phyloP scores from a whole-genome alignment of 2,113 vertebrate genomes.

The Paedocypris sp. region DNA sequence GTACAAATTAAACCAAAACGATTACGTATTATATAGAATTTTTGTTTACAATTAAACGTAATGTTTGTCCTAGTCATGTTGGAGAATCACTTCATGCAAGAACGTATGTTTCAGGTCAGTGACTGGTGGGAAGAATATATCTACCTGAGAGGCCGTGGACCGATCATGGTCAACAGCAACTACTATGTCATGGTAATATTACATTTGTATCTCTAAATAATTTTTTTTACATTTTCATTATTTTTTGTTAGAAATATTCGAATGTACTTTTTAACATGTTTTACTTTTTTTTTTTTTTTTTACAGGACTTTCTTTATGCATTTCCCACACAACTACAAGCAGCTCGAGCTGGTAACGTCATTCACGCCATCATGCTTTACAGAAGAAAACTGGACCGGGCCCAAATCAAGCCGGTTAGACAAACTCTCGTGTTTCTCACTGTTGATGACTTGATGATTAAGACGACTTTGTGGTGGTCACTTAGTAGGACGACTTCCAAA shows the following conservation, averaged over 20 bases:
- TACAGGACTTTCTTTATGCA: conserved; percentile 79
- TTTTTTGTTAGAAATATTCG: too few species aligned
- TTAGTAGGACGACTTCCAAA: too few species aligned
- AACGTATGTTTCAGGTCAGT: conserved; percentile 32
- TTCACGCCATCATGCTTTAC: conserved; percentile 85
- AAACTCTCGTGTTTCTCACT: not conserved
- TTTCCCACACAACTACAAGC: conserved; percentile 75
- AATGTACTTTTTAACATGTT: too few species aligned
- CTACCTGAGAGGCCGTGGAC: conserved; percentile 37
- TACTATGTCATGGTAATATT: conserved; percentile 41
- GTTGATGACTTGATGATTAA: too few species aligned
- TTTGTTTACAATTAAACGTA: too few species aligned
- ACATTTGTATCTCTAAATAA: too few species aligned
- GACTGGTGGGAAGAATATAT: conserved; percentile 42
- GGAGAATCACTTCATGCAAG: too few species aligned
- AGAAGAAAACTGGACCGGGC: conserved; percentile 85
- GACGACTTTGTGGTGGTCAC: too few species aligned
- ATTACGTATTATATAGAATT: too few species aligned
- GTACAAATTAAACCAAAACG: too few species aligned
- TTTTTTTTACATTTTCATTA: too few species aligned
- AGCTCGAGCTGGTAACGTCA: conserved; percentile 85
- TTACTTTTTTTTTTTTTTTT: not conserved
- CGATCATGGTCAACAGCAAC: conserved; percentile 44
- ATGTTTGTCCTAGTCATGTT: too few species aligned
- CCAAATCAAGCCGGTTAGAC: conserved; percentile 84